Conservation (phyloP, 1,140 invertebrate genomes). For the Lordiphosa clarofinis region DNA sequence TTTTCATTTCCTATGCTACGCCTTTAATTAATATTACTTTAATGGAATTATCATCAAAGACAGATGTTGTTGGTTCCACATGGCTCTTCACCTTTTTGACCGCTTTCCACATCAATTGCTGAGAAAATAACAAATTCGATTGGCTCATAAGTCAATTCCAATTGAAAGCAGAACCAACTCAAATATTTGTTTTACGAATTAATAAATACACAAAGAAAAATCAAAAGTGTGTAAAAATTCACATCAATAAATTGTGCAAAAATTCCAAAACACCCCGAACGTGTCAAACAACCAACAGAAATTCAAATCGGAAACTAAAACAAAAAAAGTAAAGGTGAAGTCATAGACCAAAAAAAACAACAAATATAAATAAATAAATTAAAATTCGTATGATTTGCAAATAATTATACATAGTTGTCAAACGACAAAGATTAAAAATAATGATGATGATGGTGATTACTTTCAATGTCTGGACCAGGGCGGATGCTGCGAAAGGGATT, state of each 20-base stretch:
- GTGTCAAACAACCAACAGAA: conserved; percentile 55
- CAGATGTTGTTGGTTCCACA: conserved; percentile 4
- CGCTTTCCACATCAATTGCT: conserved; percentile 2
- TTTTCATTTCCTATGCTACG: conserved; percentile 1
- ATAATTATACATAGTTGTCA: conserved; percentile 20
- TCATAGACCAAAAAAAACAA: conserved; percentile 28
- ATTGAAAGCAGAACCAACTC: conserved; percentile 8
- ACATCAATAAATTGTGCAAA: conserved; percentile 21
- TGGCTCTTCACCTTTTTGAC: conserved; percentile 9
- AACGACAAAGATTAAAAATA: background rate
- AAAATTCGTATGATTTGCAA: conserved; percentile 16
- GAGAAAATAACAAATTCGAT: conserved; percentile 1
- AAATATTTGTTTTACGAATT: conserved; percentile 11
- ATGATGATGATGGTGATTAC: conserved; percentile 30
- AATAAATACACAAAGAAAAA: conserved; percentile 22
- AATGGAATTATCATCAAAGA: background rate
- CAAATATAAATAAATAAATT: conserved; percentile 10
- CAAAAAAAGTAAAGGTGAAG: conserved; percentile 27
- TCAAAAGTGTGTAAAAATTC: conserved; percentile 9
- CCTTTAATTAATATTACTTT: background rate
- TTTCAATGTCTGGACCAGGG: conserved; percentile 58
- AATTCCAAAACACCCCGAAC: conserved; percentile 44
- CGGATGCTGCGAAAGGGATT: conserved; percentile 68
- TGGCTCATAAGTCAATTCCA: background rate
- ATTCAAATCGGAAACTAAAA: conserved; percentile 31